Base-by-base conservation (phyloP, 2,113 vertebrate genomes). In the Sceloporus tristichus region DNA sequence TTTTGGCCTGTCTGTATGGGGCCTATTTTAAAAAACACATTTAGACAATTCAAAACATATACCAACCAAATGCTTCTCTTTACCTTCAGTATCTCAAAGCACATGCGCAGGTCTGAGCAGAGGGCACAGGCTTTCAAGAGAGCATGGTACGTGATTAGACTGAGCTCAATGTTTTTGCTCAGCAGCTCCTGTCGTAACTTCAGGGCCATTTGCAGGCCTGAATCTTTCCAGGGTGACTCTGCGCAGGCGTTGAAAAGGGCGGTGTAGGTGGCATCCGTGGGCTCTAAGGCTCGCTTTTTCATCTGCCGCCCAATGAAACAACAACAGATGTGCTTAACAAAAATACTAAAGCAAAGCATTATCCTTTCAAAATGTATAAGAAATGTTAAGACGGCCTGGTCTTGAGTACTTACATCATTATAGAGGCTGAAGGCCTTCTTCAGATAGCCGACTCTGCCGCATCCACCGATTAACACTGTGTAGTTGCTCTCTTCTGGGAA, bases 201-300 rank as follows among this genome's bases (percentile, higher is more conserved):
- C 88, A 98, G 88, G 0, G 98, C 98, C 0, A 97, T 97, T 88
- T 98, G 97, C 59, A 99, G 96, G 0, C 98, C 99, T 0, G 97
- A 96, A 42, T 97, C 96, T 59, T 98, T 98, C 93, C 97, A 98
- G 0, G 97, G 98, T 0, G 98, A 98, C 91, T 98, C 97, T 0
- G 98, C 98, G 5, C 99, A 99, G 87, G 98, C 98, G 0, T 99
- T 99, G 95, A 99, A 99, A 87, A 99, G 95, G 0, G 98, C 98
- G 0, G 99, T 99, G 93, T 99, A 99, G 0, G 99, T 99, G 62
- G 98, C 97, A 1, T 97, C 98, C 0, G 96, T 95, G 1, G 98
- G 97, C 2, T 89, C 87, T 21, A 99, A 92, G 65, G 94, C 98
- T 87, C 98, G 96, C 85, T 99, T 99, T 88, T 99, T 99, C 98